Percentiles rank a stretch among this genome's conserved stretches.
These are phyloP conservation scores for Morone saxatilis DNA, from an alignment of 2,113 vertebrate genomes.

Conservation along the genomic window DNA sequence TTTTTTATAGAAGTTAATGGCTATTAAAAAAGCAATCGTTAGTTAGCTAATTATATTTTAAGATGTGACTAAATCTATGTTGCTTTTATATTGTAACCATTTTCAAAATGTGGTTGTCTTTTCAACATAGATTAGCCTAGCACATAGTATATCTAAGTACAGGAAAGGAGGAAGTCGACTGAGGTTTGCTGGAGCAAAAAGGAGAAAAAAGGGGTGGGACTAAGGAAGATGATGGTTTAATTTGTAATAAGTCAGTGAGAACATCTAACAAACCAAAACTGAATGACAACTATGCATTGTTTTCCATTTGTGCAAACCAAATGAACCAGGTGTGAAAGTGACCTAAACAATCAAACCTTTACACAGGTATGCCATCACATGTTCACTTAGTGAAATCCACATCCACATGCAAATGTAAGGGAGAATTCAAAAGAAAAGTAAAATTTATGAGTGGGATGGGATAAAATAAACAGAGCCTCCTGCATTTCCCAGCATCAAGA, in stretches of 20 bases:
- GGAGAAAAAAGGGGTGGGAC: too few species aligned
- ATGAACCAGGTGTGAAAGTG: background rate
- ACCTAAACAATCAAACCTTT: background rate
- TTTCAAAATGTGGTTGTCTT: too few species aligned
- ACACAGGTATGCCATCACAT: background rate
- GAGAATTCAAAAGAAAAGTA: background rate
- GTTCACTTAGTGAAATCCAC: background rate
- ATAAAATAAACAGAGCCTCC: background rate
- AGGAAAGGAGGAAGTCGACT: too few species aligned
- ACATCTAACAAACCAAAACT: background rate
- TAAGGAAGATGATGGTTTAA: too few species aligned
- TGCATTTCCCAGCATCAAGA: conserved; percentile 2
- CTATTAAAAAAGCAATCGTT: too few species aligned
- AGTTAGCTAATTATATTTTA: too few species aligned
- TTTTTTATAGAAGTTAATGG: too few species aligned
- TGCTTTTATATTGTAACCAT: too few species aligned
- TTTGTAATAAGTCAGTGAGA: background rate
- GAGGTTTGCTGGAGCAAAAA: too few species aligned
- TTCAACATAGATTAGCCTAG: too few species aligned
- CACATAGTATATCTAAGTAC: too few species aligned
- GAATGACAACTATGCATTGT: background rate
- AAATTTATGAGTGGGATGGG: background rate
- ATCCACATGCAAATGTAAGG: background rate
- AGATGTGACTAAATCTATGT: too few species aligned
- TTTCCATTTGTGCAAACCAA: background rate